Evolutionary conservation across 2,113 vertebrate species (phyloP).

Genomic region (Aplodontia rufa): DNA sequence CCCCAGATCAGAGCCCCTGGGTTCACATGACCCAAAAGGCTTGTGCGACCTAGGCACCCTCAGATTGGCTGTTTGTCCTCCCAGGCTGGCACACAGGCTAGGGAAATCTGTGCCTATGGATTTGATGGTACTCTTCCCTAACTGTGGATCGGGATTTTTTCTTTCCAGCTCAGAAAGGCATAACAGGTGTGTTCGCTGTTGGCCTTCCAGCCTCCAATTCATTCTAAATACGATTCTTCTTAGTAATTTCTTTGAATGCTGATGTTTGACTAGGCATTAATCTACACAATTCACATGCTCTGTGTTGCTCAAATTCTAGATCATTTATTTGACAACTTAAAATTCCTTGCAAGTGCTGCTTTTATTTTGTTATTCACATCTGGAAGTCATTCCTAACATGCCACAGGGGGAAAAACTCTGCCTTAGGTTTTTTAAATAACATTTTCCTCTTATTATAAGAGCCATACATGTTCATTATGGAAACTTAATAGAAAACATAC

Average conservation of each 20-base stretch:
- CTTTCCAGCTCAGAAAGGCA: not conserved
- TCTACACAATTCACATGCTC: constrained; percentile 14
- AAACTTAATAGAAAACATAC: not conserved
- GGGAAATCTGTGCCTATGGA: too few relatives aligned
- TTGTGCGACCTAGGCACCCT: not conserved
- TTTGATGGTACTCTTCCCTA: not conserved
- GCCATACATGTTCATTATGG: not conserved
- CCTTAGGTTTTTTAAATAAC: constrained; percentile 3
- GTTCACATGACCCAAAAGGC: too few relatives aligned
- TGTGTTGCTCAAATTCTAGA: constrained; percentile 43
- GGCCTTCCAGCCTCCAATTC: constrained; percentile 44
- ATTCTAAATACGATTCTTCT: constrained; percentile 45
- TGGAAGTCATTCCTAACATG: constrained; percentile 43
- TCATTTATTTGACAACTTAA: constrained; percentile 71
- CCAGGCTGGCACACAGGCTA: not conserved
- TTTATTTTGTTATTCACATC: constrained; percentile 66
- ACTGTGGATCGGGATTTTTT: too few relatives aligned
- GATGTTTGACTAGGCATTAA: constrained; percentile 2
- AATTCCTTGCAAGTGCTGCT: constrained; percentile 57
- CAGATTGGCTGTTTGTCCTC: not conserved
- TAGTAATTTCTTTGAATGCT: constrained; percentile 56
- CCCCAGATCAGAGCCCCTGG: not conserved
- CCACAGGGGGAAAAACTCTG: constrained; percentile 10
- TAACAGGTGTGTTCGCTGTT: constrained; percentile 42
- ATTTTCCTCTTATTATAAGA: not conserved